These are phyloP conservation scores for Netelia virgata DNA, from an alignment of 2,888 invertebrate genomes.

Conservation along the genomic window DNA sequence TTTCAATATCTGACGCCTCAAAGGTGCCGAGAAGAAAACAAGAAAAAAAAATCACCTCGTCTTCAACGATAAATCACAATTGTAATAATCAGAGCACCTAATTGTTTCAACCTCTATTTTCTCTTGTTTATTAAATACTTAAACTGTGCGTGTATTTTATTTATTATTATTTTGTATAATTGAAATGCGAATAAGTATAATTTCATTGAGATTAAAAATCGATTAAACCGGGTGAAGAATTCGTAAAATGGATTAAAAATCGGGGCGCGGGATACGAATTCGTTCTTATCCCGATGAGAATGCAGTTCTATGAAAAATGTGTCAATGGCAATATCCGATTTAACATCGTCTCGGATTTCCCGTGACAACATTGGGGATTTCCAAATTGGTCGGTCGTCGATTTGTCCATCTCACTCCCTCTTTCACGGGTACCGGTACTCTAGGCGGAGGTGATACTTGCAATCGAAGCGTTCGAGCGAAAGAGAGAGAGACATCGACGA, in stretches of 20 bases:
- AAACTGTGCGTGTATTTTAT: no score
- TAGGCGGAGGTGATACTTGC: constrained; percentile 33
- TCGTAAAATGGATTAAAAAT: no score
- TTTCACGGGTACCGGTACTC: not conserved
- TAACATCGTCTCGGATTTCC: constrained; percentile 30
- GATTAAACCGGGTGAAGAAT: no score
- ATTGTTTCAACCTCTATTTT: not conserved
- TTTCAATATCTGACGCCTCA: not conserved
- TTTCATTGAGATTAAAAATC: no score
- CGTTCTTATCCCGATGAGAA: not conserved
- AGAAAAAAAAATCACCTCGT: not conserved
- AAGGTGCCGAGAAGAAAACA: not conserved
- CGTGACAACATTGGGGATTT: constrained; percentile 43
- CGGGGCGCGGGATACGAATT: not conserved
- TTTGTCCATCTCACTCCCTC: constrained; percentile 11
- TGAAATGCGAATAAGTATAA: no score
- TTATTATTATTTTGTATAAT: not conserved
- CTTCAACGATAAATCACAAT: not conserved
- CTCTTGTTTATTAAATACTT: no score
- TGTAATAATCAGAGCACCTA: not conserved
- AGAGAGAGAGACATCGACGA: constrained; percentile 31
- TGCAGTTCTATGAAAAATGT: not conserved
- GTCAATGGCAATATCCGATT: constrained; percentile 1
- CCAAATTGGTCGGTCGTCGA: constrained; percentile 59
- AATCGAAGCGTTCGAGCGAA: not conserved